These are phyloP conservation scores for Pipistrellus nathusii DNA, from an alignment of 2,797 vertebrate species.

Conservation along the genomic window DNA sequence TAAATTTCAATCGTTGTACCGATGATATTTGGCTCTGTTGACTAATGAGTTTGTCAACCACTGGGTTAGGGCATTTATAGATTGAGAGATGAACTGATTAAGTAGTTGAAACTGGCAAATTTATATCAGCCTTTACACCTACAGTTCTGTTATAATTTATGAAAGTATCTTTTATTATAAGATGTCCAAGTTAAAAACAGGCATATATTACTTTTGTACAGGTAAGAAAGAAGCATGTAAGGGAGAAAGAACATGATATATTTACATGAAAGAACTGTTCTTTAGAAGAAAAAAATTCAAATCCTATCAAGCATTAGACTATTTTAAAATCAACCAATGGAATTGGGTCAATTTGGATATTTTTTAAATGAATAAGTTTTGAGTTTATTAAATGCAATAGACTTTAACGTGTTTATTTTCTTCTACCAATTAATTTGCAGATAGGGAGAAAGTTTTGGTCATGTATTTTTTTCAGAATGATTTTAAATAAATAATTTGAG, in stretches of 20 bases:
- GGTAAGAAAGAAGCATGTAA: neutral
- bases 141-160: neutral
- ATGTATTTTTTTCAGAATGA: neutral
- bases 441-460: neutral
- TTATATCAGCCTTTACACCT: neutral
- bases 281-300: neutral
- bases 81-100: neutral
- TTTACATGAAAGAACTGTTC: neutral
- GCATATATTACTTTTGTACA: neutral
- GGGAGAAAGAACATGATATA: neutral
- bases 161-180: neutral
- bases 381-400: conserved; percentile 40
- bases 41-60: too few species aligned
- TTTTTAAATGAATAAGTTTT: conserved; percentile 37
- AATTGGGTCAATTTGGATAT: conserved; percentile 4
- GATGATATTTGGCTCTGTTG: too few species aligned
- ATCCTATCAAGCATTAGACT: neutral
- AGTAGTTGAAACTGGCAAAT: neutral
- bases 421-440: neutral
- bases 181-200: neutral
- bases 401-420: neutral
- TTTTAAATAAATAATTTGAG: conserved; percentile 37
- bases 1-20: too few species aligned
- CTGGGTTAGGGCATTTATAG: neutral
- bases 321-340: conserved; percentile 44